Base-by-base conservation (phyloP, 2,797 vertebrate species). In the Helicolenus hilgendorfi region DNA sequence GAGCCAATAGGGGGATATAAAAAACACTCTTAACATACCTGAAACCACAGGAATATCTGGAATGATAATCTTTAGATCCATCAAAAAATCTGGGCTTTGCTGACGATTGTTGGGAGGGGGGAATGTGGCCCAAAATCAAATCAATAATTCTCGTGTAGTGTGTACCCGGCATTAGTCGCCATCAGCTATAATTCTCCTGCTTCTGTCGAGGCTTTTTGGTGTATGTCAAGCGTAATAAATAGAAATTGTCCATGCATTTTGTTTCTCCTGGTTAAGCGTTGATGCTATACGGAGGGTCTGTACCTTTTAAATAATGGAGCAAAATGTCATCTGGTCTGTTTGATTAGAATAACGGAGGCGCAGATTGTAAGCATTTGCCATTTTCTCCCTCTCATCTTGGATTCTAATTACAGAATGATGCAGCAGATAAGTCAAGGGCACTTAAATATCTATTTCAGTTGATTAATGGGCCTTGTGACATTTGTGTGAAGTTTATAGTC, bases 391-490 rank as follows among this genome's bases (percentile, higher is more conserved):
- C 76, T 86, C 82, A 64, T 91, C 83, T 86, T 83, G 62, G 55
- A 95, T 79, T 91, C 49, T 93, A 92, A 95, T 94, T 89, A 92
- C 72, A 92, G 85, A 74, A 70, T 86, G 58, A 96, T 93, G 87
- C 80, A 92, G 92, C 87, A 88, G 80, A 83, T 84, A 83, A 91
- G 83, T 89, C 86, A 58, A 55, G n/a, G 80, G 38, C 79, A 79
- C 86, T 96, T 95, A 86, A 87, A 95, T 91, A 92, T 94, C 89
- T 86, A 79, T 94, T 95, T 83, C 59, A 86, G 77, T 86, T 90
- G 89, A 96, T 95, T 87, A 94, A 95, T 94, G 83, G 89, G 79
- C 58, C 92, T 91, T 83, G 88, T 95, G 95, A 92, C 92, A 95
- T 96, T 96, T 95, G 84, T 92, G 80, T 89, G 88, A 92, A 87